A percentile compares a stretch with the other conserved stretches of the same genome.
phyloP scores from a whole-genome alignment of 2,888 invertebrate genomes.

The Periphyllus acericola region DNA sequence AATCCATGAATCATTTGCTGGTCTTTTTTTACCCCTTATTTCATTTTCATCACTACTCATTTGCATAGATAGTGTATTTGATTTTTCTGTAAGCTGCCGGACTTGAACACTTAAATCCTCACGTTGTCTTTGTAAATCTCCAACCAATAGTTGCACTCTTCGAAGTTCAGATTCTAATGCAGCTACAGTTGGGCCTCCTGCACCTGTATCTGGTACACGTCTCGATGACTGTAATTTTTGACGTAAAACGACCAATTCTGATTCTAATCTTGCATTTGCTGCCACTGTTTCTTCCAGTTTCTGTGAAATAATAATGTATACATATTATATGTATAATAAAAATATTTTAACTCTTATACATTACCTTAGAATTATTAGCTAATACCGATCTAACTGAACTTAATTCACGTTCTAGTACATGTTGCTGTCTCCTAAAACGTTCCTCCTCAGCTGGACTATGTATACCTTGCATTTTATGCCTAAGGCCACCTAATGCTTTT shows the following conservation, averaged over 20 bases:
- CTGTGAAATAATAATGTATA: conserved; percentile 67
- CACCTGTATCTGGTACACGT: conserved; percentile 69
- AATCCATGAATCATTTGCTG: conserved; percentile 78
- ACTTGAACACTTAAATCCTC: conserved; percentile 88
- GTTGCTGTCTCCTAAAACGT: conserved; percentile 77
- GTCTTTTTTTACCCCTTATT: conserved; percentile 69
- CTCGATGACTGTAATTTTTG: conserved; percentile 83
- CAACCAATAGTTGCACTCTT: conserved; percentile 84
- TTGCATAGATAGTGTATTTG: conserved; percentile 76
- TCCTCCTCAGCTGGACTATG: conserved; percentile 74
- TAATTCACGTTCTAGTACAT: conserved; percentile 80
- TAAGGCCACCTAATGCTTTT: conserved; percentile 74
- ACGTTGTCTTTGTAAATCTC: conserved; percentile 85
- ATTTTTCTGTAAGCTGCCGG: conserved; percentile 83
- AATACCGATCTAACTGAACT: conserved; percentile 85
- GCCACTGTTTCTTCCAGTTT: conserved; percentile 92
- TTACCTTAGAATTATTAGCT: conserved; percentile 91
- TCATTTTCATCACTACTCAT: conserved; percentile 70
- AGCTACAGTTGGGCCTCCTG: conserved; percentile 65
- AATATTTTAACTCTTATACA: conserved; percentile 1
- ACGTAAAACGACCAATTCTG: conserved; percentile 84
- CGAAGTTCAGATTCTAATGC: conserved; percentile 75
- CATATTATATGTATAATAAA: neutral
- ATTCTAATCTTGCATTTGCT: conserved; percentile 87
- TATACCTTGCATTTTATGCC: conserved; percentile 75